phyloP scores from a whole-genome alignment of 30 jellyfish, hydroid and myxozoan species.

The Mastigias papua region DNA sequence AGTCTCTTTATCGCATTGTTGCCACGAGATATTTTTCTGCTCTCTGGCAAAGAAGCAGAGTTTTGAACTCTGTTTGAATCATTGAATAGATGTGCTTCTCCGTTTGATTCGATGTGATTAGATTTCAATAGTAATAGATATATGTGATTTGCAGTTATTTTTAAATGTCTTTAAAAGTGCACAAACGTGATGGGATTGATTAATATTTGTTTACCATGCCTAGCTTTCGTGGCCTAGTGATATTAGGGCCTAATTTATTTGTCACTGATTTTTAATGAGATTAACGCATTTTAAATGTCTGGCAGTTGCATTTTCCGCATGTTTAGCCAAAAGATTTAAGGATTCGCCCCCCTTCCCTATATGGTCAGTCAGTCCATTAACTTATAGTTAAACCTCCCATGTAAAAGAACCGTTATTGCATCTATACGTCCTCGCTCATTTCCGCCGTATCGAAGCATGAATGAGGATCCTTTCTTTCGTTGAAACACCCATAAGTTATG shows the following conservation, averaged over 20 bases:
- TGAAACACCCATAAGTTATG: too few relatives aligned
- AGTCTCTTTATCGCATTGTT: background rate
- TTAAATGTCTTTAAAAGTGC: background rate
- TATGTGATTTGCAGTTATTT: background rate
- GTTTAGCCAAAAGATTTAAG: background rate
- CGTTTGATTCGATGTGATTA: background rate
- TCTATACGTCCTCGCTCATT: too few relatives aligned
- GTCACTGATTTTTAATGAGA: background rate
- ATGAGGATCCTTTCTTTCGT: too few relatives aligned
- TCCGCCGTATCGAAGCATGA: too few relatives aligned
- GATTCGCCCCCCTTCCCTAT: background rate
- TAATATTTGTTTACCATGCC: background rate
- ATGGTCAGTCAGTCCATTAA: background rate
- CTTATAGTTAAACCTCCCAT: background rate
- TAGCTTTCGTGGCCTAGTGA: background rate
- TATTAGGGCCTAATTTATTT: slow-evolving; percentile 21
- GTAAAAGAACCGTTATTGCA: too few relatives aligned
- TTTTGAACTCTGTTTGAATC: background rate
- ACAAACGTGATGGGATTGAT: background rate
- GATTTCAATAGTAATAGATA: background rate
- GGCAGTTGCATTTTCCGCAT: slow-evolving; percentile 9
- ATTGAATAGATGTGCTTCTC: background rate
- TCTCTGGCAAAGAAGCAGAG: background rate
- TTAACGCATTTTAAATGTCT: slow-evolving; percentile 24
- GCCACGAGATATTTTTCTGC: background rate